Evolutionary conservation across 2,888 invertebrate species (phyloP).

Genomic region (Andricus quercusramuli): DNA sequence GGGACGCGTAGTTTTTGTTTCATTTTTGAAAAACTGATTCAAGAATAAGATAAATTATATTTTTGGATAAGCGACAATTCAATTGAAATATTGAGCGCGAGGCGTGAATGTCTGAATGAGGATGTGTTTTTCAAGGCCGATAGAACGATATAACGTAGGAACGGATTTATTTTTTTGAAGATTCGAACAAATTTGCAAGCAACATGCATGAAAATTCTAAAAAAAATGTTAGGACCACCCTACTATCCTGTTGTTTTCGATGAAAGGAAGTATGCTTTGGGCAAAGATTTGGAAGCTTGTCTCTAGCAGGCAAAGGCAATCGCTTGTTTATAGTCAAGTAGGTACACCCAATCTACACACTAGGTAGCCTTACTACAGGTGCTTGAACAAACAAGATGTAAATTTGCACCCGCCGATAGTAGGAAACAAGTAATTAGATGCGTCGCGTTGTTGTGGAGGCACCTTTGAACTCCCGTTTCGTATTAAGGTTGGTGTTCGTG

Average conservation of each 20-base stretch:
- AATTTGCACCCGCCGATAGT: constrained; percentile 67
- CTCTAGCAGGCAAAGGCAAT: not conserved
- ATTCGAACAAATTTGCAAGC: no score
- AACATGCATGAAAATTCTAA: no score
- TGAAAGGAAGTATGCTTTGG: not conserved
- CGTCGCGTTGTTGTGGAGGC: constrained; percentile 71
- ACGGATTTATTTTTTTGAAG: no score
- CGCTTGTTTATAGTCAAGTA: constrained; percentile 10
- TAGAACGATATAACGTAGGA: no score
- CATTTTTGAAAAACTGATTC: no score
- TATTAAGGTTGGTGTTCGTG: constrained; percentile 61
- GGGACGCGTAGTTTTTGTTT: no score
- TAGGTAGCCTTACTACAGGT: constrained; percentile 62
- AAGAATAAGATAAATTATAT: no score
- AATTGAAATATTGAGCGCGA: no score
- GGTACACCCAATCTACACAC: not conserved
- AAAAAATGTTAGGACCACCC: no score
- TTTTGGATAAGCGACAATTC: no score
- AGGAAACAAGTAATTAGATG: constrained; percentile 75
- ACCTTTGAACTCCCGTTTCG: constrained; percentile 73
- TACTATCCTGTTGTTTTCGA: not conserved
- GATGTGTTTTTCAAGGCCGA: no score
- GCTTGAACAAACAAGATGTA: constrained; percentile 76
- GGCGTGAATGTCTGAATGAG: no score
- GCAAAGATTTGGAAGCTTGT: not conserved